Conservation (phyloP, 2,888 invertebrate species). For the Adelognathus sp. region DNA sequence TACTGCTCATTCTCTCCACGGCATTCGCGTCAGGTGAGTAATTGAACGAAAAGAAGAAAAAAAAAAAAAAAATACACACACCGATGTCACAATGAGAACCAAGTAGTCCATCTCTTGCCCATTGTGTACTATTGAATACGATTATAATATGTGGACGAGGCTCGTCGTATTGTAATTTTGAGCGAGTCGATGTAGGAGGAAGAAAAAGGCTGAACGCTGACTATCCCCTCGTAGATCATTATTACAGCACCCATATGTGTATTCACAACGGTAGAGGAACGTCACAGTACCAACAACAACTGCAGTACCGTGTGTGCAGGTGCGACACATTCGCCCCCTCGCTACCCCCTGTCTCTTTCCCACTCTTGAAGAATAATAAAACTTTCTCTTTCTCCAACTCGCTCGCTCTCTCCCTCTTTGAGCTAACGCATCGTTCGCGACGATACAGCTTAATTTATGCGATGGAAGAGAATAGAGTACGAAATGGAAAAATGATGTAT, state of each 20-base stretch:
- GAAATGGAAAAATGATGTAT: neutral
- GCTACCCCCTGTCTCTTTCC: constrained; percentile 13
- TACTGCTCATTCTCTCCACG: constrained; percentile 49
- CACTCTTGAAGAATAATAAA: too few relatives aligned
- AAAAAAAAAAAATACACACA: constrained; percentile 2
- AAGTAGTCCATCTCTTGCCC: neutral
- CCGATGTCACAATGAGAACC: constrained; percentile 14
- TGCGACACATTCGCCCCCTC: constrained; percentile 43
- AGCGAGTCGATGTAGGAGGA: constrained; percentile 17
- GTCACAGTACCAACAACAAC: constrained; percentile 30
- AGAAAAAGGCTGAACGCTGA: constrained; percentile 16
- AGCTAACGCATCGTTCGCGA: constrained; percentile 33
- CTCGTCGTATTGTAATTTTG: constrained; percentile 27
- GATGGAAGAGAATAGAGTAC: neutral
- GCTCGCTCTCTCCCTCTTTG: neutral
- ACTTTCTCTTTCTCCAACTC: neutral
- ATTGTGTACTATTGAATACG: constrained; percentile 1
- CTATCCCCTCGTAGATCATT: constrained; percentile 26
- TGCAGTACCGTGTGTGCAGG: constrained; percentile 42
- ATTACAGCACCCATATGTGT: neutral
- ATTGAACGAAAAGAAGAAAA: too few relatives aligned
- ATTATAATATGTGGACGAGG: constrained; percentile 14
- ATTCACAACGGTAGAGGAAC: constrained; percentile 7
- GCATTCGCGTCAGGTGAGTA: constrained; percentile 59
- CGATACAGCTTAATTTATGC: constrained; percentile 55